Conservation (phyloP, 2,113 vertebrate genomes). For the Hypanus sabinus region DNA sequence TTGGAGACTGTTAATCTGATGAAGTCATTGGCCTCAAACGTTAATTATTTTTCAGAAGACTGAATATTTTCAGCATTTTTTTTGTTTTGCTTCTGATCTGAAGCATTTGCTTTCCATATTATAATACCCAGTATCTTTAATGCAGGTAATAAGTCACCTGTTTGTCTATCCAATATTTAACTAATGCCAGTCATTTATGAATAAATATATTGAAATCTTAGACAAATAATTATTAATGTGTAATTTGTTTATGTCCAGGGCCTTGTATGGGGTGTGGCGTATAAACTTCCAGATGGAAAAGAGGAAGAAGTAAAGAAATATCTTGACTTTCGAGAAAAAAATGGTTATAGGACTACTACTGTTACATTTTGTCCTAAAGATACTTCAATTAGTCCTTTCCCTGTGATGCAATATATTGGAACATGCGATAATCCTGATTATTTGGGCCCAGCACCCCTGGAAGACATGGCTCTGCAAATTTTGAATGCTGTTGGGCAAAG, state of each 20-base stretch:
- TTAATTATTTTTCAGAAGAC: no score
- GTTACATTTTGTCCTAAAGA: conserved; percentile 80
- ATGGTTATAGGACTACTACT: conserved; percentile 76
- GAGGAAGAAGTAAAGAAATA: conserved; percentile 86
- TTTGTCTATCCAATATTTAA: background rate
- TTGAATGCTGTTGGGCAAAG: conserved; percentile 75
- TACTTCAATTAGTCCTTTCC: conserved; percentile 57
- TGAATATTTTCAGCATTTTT: no score
- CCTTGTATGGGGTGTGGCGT: conserved; percentile 91
- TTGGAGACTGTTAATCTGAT: no score
- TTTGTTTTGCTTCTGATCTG: no score
- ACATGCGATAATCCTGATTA: conserved; percentile 85
- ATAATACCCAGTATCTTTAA: background rate
- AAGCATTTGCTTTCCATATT: background rate
- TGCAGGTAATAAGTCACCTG: background rate
- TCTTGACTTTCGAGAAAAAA: conserved; percentile 90
- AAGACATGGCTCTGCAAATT: conserved; percentile 90
- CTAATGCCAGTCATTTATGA: background rate
- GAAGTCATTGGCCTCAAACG: no score
- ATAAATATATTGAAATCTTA: background rate
- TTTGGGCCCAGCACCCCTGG: conserved; percentile 87
- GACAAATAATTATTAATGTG: background rate
- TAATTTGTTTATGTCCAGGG: conserved; percentile 59
- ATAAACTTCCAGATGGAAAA: conserved; percentile 76
- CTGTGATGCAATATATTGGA: conserved; percentile 83